A percentile compares a stretch with the other conserved stretches of the same genome.
These are phyloP conservation scores for Pungitius pungitius DNA, from an alignment of 2,113 vertebrate species.

Conservation along the genomic window DNA sequence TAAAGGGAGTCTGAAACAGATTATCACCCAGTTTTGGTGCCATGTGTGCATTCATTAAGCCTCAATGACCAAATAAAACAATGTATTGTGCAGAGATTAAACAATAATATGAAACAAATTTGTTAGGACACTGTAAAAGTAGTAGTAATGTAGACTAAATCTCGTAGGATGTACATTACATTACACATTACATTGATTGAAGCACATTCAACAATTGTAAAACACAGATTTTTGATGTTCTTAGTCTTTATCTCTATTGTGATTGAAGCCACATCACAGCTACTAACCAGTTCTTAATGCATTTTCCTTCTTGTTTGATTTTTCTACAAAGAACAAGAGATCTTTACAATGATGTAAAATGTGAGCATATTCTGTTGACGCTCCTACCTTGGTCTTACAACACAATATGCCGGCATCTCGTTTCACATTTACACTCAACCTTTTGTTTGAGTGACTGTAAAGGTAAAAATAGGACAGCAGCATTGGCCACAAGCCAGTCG, in stretches of 20 bases:
- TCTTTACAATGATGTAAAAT: not conserved
- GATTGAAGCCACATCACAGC: not conserved
- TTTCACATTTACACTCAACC: not conserved
- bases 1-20: not conserved
- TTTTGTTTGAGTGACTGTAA: conserved; percentile 33
- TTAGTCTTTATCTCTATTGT: not conserved
- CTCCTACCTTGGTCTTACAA: not conserved
- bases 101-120: not conserved
- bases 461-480: conserved; percentile 30
- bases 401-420: not conserved
- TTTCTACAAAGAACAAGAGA: not conserved
- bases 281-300: not conserved
- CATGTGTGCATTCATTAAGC: not conserved
- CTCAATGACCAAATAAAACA: not conserved
- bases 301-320: not conserved
- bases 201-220: conserved; percentile 1
- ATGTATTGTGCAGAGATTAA: not conserved
- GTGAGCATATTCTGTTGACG: not conserved
- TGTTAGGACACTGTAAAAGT: not conserved
- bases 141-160: not conserved
- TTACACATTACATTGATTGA: not conserved
- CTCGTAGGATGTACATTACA: not conserved
- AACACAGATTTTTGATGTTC: not conserved
- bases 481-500: conserved; percentile 12
- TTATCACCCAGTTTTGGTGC: not conserved